phyloP scores from a whole-genome alignment of 2,888 invertebrate genomes.

The Dryadula phaetusa region DNA sequence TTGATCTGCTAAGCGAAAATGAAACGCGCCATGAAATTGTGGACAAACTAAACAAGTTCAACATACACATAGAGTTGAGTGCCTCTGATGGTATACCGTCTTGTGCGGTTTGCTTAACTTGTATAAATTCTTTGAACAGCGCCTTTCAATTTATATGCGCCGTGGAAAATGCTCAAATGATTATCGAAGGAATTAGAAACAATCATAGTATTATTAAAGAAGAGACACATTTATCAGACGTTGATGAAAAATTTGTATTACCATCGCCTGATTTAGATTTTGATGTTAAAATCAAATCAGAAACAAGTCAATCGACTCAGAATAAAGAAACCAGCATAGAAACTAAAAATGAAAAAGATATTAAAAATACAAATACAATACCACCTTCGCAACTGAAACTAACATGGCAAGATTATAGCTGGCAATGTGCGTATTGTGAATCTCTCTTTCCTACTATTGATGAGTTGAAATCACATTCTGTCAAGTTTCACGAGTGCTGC shows the following conservation, averaged over 20 bases:
- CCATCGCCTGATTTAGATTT: slow-evolving; percentile 30
- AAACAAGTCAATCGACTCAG: slow-evolving; percentile 32
- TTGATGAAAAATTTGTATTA: slow-evolving; percentile 29
- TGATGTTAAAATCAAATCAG: slow-evolving; percentile 44
- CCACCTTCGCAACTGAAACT: slow-evolving; percentile 60
- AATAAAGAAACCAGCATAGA: slow-evolving; percentile 18
- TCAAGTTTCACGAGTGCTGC: slow-evolving; percentile 83
- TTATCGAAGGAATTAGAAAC: slow-evolving; percentile 51
- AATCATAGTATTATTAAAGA: slow-evolving; percentile 53
- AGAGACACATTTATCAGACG: slow-evolving; percentile 45
- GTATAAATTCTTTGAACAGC: slow-evolving; percentile 57
- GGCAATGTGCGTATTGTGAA: slow-evolving; percentile 67
- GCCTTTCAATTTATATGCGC: slow-evolving; percentile 60
- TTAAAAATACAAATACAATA: slow-evolving; percentile 48
- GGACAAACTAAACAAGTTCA: slow-evolving; percentile 58
- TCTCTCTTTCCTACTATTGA: slow-evolving; percentile 59
- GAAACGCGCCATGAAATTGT: slow-evolving; percentile 52
- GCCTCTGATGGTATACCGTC: slow-evolving; percentile 52
- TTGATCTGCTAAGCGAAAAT: slow-evolving; percentile 54
- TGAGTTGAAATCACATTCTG: slow-evolving; percentile 83
- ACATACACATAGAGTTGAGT: slow-evolving; percentile 55
- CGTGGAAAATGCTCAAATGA: slow-evolving; percentile 61
- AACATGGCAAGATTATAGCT: slow-evolving; percentile 66
- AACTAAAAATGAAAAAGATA: slow-evolving; percentile 27
- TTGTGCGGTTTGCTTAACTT: slow-evolving; percentile 63